Percentiles rank a stretch among this genome's conserved stretches.
phyloP scores from a whole-genome alignment of 64 coral and sea anemone genomes.

The Porites lutea region DNA sequence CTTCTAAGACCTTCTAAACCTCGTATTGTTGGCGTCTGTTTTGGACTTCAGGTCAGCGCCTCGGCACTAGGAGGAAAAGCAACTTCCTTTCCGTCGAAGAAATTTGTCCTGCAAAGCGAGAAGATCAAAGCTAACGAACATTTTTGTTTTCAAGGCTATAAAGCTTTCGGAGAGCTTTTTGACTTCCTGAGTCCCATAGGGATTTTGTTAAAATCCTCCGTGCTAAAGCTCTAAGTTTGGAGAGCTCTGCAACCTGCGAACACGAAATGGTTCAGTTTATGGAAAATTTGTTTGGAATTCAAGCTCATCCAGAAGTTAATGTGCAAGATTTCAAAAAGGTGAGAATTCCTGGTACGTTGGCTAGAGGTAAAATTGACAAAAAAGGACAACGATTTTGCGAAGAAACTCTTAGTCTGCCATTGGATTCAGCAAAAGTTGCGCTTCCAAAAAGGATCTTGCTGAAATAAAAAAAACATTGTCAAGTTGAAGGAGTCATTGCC shows the following conservation, averaged over 20 bases:
- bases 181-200: constrained; percentile 71
- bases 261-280: constrained; percentile 73
- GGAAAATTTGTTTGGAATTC: constrained; percentile 60
- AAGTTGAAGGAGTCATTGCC: too few relatives aligned
- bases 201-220: constrained; percentile 72
- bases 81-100: constrained; percentile 13
- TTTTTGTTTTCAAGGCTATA: not conserved
- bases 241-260: constrained; percentile 70
- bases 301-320: constrained; percentile 70
- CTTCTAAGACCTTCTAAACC: not conserved
- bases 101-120: constrained; percentile 57
- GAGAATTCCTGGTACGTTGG: constrained; percentile 2
- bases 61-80: constrained; percentile 49
- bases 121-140: not conserved
- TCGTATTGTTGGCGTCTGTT: constrained; percentile 47
- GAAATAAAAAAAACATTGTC: too few relatives aligned
- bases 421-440: constrained; percentile 15
- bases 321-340: constrained; percentile 2
- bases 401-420: not conserved
- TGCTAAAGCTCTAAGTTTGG: constrained; percentile 46
- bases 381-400: constrained; percentile 20
- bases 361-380: not conserved
- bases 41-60: constrained; percentile 57
- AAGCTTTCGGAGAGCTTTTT: constrained; percentile 18
- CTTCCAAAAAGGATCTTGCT: too few relatives aligned